Evolutionary conservation across 2,113 vertebrate genomes (phyloP).

Genomic region (Megalops atlanticus): DNA sequence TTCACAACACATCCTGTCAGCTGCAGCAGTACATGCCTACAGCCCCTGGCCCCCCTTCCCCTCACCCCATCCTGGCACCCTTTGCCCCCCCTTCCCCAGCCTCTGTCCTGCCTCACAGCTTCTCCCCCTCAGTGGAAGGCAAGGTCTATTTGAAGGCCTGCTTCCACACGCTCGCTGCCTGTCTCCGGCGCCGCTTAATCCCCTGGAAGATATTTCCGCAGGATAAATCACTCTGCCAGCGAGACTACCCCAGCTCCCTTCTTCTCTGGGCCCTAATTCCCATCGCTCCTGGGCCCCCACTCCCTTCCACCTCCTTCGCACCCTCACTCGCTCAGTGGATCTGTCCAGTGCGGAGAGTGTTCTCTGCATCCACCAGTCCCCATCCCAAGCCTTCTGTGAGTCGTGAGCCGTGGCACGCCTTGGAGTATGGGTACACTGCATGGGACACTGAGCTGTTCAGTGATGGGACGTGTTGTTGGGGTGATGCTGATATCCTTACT

Average conservation of each 20-base stretch:
- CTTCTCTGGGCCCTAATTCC: background rate
- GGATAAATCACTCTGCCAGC: background rate
- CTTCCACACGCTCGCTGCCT: background rate
- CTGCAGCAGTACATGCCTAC: slow-evolving; percentile 23
- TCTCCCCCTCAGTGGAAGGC: background rate
- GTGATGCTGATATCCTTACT: too few species aligned
- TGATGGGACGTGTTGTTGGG: too few species aligned
- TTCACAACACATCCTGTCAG: slow-evolving; percentile 36
- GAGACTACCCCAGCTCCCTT: too few species aligned
- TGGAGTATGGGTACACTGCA: too few species aligned
- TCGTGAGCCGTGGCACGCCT: too few species aligned
- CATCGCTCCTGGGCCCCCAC: background rate
- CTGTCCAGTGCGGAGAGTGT: too few species aligned
- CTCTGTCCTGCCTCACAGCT: background rate
- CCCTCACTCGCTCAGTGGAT: too few species aligned
- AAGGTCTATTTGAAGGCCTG: slow-evolving; percentile 2
- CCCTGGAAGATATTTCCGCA: background rate
- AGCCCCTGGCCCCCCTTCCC: background rate
- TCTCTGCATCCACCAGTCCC: too few species aligned
- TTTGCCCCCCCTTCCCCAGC: background rate
- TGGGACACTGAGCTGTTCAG: too few species aligned
- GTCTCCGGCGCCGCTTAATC: background rate
- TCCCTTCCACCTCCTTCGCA: background rate
- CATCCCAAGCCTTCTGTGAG: too few species aligned
- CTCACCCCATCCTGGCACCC: background rate